phyloP scores from a whole-genome alignment of 2,888 invertebrate genomes.

The Villa cingulata region DNA sequence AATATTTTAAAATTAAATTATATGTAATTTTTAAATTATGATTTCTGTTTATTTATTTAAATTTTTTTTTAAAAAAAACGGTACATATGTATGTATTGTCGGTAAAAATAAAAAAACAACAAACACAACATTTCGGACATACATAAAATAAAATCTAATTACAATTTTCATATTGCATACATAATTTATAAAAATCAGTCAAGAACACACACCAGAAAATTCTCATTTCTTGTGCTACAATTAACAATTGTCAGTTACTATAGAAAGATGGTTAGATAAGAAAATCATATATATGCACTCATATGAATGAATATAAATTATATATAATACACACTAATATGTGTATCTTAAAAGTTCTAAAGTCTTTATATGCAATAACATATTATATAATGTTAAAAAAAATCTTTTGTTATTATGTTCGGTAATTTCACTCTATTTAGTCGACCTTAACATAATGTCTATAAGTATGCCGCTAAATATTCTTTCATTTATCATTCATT shows the following conservation, averaged over 20 bases:
- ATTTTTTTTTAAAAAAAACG: too few relatives aligned
- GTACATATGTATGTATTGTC: too few relatives aligned
- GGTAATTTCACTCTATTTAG: slow-evolving; percentile 4
- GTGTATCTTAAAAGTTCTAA: too few relatives aligned
- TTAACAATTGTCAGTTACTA: not conserved
- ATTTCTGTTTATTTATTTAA: too few relatives aligned
- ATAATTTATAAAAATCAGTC: not conserved
- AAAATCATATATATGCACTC: not conserved
- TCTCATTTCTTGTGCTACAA: not conserved
- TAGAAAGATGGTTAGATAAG: too few relatives aligned
- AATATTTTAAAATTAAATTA: too few relatives aligned
- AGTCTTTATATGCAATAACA: too few relatives aligned
- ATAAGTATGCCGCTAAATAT: not conserved
- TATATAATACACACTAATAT: not conserved
- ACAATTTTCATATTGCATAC: not conserved
- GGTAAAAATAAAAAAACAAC: too few relatives aligned
- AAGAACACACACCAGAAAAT: not conserved
- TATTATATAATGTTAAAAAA: too few relatives aligned
- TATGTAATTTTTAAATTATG: too few relatives aligned
- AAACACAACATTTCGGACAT: too few relatives aligned
- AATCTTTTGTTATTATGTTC: too few relatives aligned
- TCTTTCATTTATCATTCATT: not conserved
- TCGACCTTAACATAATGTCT: slow-evolving; percentile 3
- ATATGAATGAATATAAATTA: not conserved
- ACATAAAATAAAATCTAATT: not conserved